A percentile compares a stretch with the other conserved stretches of the same genome.
Conservation (phyloP, 2,113 vertebrate genomes). For the Formicarius rufipectus region DNA sequence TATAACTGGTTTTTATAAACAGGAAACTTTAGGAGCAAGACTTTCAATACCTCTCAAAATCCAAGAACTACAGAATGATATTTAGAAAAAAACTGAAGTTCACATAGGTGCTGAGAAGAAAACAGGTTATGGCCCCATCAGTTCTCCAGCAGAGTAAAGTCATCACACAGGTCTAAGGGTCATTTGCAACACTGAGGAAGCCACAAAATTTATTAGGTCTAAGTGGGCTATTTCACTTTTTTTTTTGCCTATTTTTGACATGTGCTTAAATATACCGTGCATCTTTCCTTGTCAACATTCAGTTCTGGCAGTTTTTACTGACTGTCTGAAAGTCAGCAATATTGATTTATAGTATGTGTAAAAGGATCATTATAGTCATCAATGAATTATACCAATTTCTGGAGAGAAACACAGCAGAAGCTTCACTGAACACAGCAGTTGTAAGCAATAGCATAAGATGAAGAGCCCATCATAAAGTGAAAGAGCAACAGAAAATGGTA, state of each 20-base stretch:
- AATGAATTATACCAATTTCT: neutral
- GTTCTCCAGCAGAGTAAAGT: neutral
- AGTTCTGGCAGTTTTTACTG: neutral
- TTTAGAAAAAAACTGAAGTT: neutral
- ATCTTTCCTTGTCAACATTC: neutral
- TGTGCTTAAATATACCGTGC: neutral
- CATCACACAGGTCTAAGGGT: neutral
- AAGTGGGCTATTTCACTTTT: neutral
- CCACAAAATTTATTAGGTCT: neutral
- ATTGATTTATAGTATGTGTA: neutral
- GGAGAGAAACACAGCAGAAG: neutral
- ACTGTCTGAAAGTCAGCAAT: neutral
- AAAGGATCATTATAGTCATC: neutral
- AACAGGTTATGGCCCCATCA: neutral
- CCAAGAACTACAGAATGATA: neutral
- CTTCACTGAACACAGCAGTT: neutral
- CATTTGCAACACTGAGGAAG: neutral
- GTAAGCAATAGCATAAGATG: neutral
- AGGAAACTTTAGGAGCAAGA: neutral
- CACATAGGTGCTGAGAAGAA: neutral
- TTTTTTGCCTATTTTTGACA: neutral
- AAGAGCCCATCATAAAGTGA: neutral
- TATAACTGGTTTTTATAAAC: neutral
- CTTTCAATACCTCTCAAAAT: neutral
- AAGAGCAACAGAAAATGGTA: neutral